Evolutionary conservation across 2,113 vertebrate genomes (phyloP).

Genomic region (Colaptes auratus): DNA sequence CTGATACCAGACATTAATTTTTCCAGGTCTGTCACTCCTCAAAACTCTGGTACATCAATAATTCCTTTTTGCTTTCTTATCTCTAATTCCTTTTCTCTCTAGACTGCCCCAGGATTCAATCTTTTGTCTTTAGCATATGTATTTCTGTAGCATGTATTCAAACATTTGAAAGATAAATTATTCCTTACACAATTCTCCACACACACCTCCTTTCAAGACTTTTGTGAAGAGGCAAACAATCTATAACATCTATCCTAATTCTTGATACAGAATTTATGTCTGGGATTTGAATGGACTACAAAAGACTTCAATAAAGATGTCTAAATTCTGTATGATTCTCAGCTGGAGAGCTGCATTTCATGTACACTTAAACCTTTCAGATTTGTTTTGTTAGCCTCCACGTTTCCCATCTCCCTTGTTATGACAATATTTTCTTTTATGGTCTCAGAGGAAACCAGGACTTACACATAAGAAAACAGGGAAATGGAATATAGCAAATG

Average conservation of each 20-base stretch:
- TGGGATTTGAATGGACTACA: not conserved
- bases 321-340: not conserved
- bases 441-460: not conserved
- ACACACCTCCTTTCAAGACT: not conserved
- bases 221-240: not conserved
- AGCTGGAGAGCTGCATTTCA: not conserved
- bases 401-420: not conserved
- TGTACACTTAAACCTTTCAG: not conserved
- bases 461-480: not conserved
- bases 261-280: not conserved
- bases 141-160: not conserved
- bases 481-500: not conserved
- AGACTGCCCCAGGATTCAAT: not conserved
- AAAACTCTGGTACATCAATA: not conserved
- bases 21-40: not conserved
- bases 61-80: not conserved
- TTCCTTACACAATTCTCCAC: not conserved
- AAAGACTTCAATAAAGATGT: not conserved
- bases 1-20: not conserved
- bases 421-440: not conserved
- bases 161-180: not conserved
- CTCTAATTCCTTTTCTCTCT: not conserved
- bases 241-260: not conserved
- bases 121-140: not conserved
- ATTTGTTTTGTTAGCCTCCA: not conserved